phyloP scores from a whole-genome alignment of 2,113 vertebrate genomes.

The Heloderma charlesbogerti region DNA sequence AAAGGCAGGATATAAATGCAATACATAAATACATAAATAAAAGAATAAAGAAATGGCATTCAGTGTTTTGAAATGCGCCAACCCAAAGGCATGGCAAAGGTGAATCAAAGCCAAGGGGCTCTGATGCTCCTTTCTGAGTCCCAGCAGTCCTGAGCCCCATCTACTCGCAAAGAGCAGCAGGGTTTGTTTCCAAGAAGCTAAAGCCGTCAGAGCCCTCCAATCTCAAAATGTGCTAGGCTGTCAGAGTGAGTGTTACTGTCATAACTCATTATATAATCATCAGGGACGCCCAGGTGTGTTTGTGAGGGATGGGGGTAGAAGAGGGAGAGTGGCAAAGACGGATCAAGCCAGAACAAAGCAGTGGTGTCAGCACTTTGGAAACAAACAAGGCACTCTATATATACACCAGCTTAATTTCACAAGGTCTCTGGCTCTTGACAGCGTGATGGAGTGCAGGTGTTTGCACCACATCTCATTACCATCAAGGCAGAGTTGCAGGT shows the following conservation, averaged over 20 bases:
- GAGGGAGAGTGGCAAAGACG: neutral
- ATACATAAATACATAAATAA: too few relatives aligned
- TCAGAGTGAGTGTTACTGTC: constrained; percentile 28
- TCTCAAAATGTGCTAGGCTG: constrained; percentile 37
- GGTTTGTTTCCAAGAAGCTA: neutral
- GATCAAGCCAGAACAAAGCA: neutral
- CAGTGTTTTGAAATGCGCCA: neutral
- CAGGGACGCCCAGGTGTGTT: neutral
- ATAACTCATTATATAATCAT: constrained; percentile 22
- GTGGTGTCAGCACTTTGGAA: neutral
- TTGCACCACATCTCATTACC: neutral
- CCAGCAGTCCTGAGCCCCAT: neutral
- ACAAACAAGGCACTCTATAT: neutral
- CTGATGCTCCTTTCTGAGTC: neutral
- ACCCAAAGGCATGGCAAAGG: neutral
- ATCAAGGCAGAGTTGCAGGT: neutral
- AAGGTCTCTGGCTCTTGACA: neutral
- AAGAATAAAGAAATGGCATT: too few relatives aligned
- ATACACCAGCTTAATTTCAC: neutral
- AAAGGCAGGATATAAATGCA: too few relatives aligned
- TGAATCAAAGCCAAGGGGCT: neutral
- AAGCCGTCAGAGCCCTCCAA: constrained; percentile 2
- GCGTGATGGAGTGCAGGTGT: neutral
- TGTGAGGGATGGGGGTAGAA: neutral
- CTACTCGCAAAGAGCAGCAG: neutral